Percentiles rank a stretch among this genome's conserved stretches.
Conservation (phyloP, 1,140 invertebrate genomes). For the Drosophila orosa region DNA sequence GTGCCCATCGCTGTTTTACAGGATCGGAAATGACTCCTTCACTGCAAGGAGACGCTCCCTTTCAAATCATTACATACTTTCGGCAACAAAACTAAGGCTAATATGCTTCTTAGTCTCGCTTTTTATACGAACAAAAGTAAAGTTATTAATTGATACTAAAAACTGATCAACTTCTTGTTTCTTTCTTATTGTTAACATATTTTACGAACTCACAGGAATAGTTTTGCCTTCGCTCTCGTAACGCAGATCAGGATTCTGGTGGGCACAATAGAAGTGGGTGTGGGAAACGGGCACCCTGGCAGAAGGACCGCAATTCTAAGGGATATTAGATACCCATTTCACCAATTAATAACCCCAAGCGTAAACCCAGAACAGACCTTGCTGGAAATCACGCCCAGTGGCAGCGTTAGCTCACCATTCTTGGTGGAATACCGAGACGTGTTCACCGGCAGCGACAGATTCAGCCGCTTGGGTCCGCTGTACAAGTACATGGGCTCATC, state of each 20-base stretch:
- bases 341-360: too few relatives aligned
- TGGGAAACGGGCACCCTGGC: constrained; percentile 41
- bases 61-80: too few relatives aligned
- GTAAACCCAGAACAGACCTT: constrained; percentile 13
- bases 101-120: background rate
- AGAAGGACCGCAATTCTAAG: constrained; percentile 51
- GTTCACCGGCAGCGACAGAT: constrained; percentile 31
- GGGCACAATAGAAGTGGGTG: constrained; percentile 56
- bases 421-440: constrained; percentile 35
- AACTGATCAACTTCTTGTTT: background rate
- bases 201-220: constrained; percentile 43
- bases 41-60: too few relatives aligned
- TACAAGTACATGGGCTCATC: constrained; percentile 56
- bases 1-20: too few relatives aligned
- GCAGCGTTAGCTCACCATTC: constrained; percentile 52
- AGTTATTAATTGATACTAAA: background rate
- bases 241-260: constrained; percentile 41
- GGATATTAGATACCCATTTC: too few relatives aligned
- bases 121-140: background rate
- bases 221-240: constrained; percentile 52
- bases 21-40: too few relatives aligned
- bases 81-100: too few relatives aligned
- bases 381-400: constrained; percentile 41
- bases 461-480: constrained; percentile 46
- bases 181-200: background rate